Evolutionary conservation across 1,140 invertebrate species (phyloP), one percentile per base, ranked within the genome.

Genomic region (Intoshia linei): DNA sequence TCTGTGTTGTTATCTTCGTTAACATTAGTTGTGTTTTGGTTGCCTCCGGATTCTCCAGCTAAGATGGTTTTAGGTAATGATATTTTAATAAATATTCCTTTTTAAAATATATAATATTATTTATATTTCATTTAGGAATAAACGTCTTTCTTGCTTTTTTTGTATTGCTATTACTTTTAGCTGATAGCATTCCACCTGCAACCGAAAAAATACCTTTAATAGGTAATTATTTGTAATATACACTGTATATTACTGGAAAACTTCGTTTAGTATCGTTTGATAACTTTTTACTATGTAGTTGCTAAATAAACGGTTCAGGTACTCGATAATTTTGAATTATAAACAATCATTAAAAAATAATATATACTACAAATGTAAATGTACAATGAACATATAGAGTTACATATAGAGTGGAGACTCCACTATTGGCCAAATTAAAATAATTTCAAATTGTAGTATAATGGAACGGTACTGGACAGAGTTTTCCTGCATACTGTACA

Each of bases 31-130:
- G 45, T 60, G 7, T 59, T 60, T 45, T 60, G 56, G 55, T 43
- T 59, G 25, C 56, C 56, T 10, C 57, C 50, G 7, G 57, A 60
- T 42, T 56, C 55, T 14, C 55, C 56, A 22, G 54, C 57, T 29
- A 60, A 60, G 45, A 52, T 60, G 49, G 50, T 55, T 40, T 44
- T 60, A 22, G 56, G 56, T 59, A 45, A 45, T n/a, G n/a, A n/a
- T n/a, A n/a, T n/a, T n/a, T n/a, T n/a, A n/a, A 7, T 27, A 27
- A 27, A n/a, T 27, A 7, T 10, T 27, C 24, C n/a, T n/a, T 27
- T 27, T 27, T 10, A 27, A 27, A n/a, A 10, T 10, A 27, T n/a
- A 27, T 10, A 7, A 27, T n/a, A 27, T 10, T 27, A 27, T 27
- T n/a, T 27, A 27, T 27, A 7, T 27, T 27, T 27, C 7, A n/a